Conservation (phyloP, 2,797 vertebrate species). For the Salarias fasciatus region DNA sequence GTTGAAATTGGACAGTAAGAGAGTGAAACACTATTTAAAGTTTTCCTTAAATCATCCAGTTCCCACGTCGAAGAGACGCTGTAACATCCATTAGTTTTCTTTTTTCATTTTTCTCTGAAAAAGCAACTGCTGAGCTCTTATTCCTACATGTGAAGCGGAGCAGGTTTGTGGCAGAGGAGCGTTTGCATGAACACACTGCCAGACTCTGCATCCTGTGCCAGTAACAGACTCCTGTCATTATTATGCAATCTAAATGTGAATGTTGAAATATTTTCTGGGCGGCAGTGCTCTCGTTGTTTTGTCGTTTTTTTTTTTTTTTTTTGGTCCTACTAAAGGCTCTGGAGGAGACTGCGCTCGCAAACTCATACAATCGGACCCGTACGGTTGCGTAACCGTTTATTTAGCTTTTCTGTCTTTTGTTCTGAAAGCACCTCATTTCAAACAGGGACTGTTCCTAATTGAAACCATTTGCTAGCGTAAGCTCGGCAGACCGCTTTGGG, state of each 20-base stretch:
- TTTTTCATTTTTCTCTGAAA: conserved; percentile 22
- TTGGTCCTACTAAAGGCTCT: conserved; percentile 40
- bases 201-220: conserved; percentile 76
- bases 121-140: conserved; percentile 53
- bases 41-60: no score
- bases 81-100: conserved; percentile 9
- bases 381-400: conserved; percentile 5
- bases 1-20: no score
- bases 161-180: conserved; percentile 67
- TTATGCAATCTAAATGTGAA: conserved; percentile 85
- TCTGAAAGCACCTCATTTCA: conserved; percentile 23
- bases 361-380: conserved; percentile 16
- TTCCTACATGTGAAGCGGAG: conserved; percentile 34
- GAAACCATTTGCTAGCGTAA: conserved; percentile 22
- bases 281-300: conserved; percentile 55
- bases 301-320: no score
- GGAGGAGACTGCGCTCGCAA: conserved; percentile 43
- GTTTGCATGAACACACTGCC: conserved; percentile 76
- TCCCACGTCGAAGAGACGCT: not conserved
- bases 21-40: no score
- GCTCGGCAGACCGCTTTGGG: conserved; percentile 20
- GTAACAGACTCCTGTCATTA: conserved; percentile 75
- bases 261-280: conserved; percentile 67
- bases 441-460: conserved; percentile 9
- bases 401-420: conserved; percentile 28